Evolutionary conservation across 2,113 vertebrate species (phyloP), one percentile per base, ranked within the genome.

Genomic region (Craseonycteris thonglongyai): DNA sequence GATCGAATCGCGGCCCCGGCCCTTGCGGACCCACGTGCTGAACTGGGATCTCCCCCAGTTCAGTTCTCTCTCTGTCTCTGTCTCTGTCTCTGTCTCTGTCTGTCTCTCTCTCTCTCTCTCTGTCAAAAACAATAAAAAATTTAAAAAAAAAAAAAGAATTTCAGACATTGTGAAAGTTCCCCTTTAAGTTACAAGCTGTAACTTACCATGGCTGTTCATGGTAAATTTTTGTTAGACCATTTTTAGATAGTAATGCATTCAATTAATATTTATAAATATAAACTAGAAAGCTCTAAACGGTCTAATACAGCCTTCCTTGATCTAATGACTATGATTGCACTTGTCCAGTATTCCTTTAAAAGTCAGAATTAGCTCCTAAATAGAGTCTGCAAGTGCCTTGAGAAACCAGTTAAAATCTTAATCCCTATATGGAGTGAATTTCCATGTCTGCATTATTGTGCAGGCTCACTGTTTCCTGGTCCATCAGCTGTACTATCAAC

Each of bases 261-360:
- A 75, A 86, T 93, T 94, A 96, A 97, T 90, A 96, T 96, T 94
- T 96, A 95, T 97, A 59, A 96, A 83, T 80, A 45, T 82, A 91
- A 95, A 95, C 95, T 85, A 91, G 86, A 96, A 95, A 85, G 33
- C 40, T 10, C n/a, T 95, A 95, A 91, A 61, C 91, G 56, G 33
- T 51, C 82, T 78, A 78, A 78, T 38, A 38, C 21, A 84, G 38
- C 56, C 7, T n/a, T 96, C 95, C 88, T 66, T 91, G 58, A 26
- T 54, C 87, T 80, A 80, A 42, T 80, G 24, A 54, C 42, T 80
- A 61, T 79, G 91, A 40, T 42, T 81, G 19, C 18, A 21, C 16
- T 76, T 71, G 80, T 95, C 30, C 56, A 78, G 28, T 56, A 91
- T 78, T 95, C 83, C 58, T 95, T 83, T 96, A 89, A 95, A 87